These are phyloP conservation scores for Myiotriccus ornatus DNA, from an alignment of 2,797 vertebrate genomes.

Conservation along the genomic window DNA sequence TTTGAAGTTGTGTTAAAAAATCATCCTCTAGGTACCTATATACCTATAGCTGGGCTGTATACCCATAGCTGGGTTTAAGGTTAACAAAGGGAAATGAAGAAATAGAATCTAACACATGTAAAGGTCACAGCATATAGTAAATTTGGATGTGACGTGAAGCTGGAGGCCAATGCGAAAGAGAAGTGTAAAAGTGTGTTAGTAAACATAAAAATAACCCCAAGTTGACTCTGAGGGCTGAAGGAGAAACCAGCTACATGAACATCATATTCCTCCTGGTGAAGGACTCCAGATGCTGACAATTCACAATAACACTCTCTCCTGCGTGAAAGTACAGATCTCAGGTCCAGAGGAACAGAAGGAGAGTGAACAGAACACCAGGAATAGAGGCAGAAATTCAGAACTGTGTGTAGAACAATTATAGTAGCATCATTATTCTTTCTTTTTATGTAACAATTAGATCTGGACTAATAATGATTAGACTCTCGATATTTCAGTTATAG, in stretches of 20 bases:
- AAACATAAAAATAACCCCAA: not conserved
- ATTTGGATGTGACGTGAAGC: not conserved
- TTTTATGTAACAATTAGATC: not conserved
- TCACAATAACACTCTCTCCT: not conserved
- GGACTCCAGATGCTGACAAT: not conserved
- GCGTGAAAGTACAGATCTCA: not conserved
- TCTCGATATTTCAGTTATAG: not conserved
- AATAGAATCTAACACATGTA: fast-evolving
- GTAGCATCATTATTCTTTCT: not conserved
- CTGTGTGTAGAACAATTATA: not conserved
- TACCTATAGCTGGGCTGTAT: not conserved
- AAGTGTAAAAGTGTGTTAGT: not conserved
- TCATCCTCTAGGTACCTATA: not conserved
- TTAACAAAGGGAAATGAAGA: not conserved
- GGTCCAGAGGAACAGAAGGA: not conserved
- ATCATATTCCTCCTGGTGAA: not conserved
- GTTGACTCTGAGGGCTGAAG: not conserved
- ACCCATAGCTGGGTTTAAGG: not conserved
- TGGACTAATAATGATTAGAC: not conserved
- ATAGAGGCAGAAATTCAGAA: not conserved
- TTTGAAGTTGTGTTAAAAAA: not conserved
- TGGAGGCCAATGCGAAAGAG: not conserved
- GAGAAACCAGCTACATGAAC: not conserved
- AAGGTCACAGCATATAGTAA: not conserved
- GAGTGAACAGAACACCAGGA: not conserved